phyloP scores from a whole-genome alignment of 2,113 vertebrate species.

The Lutjanus erythropterus region DNA sequence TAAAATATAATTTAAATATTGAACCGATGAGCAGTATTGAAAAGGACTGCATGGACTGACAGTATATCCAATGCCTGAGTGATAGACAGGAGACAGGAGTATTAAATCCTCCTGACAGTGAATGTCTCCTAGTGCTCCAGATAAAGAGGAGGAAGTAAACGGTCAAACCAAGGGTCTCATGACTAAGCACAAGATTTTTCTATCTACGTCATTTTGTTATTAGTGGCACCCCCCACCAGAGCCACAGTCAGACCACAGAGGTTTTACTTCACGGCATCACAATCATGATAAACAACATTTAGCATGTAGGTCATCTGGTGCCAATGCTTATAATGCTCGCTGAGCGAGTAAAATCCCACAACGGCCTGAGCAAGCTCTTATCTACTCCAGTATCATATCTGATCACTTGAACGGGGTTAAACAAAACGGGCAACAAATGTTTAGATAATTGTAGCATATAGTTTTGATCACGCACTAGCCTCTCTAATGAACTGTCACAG shows the following conservation, averaged over 20 bases:
- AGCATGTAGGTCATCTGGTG: neutral
- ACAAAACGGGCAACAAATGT: constrained; percentile 29
- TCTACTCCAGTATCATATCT: neutral
- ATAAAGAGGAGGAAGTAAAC: neutral
- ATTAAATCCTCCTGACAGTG: constrained; percentile 5
- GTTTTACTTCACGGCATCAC: constrained; percentile 39
- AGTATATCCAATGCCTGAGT: constrained; percentile 23
- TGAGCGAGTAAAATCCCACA: neutral
- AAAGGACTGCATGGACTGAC: neutral
- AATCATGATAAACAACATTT: constrained; percentile 17
- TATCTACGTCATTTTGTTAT: constrained; percentile 39
- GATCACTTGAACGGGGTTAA: constrained; percentile 32
- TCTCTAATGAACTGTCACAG: constrained; percentile 52
- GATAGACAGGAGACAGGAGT: constrained; percentile 7
- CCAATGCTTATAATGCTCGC: constrained; percentile 19
- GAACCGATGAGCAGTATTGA: neutral
- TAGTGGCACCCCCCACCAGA: constrained; percentile 1
- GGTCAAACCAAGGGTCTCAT: constrained; percentile 49
- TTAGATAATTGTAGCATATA: constrained; percentile 45
- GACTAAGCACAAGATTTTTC: constrained; percentile 59
- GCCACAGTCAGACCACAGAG: constrained; percentile 21
- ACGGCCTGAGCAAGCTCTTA: constrained; percentile 7
- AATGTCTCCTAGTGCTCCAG: constrained; percentile 24
- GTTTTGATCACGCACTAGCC: constrained; percentile 50
- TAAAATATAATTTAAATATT: neutral